Base-by-base conservation (phyloP, 2,888 invertebrate species). In the Pandemis heparana region DNA sequence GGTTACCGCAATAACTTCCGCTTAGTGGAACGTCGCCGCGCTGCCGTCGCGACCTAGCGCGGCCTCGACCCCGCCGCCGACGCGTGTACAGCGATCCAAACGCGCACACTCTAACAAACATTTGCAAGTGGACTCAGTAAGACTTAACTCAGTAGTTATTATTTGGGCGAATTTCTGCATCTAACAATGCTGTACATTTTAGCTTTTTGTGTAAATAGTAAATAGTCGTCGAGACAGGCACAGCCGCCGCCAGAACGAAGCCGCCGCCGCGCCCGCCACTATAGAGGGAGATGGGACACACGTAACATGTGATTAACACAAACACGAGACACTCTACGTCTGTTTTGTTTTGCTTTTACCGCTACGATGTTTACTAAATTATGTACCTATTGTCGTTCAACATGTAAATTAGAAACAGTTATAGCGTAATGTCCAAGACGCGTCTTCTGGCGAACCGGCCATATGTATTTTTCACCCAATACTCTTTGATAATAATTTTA, bases 391-490 rank as follows among this genome's bases (percentile, higher is more conserved):
- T 83, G 82, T 84, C 85, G 86, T 87, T 83, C 86, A 87, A 84
- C 85, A 81, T 89, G 88, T 88, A 87, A 84, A 89, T 87, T 87
- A 87, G 85, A 88, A 83, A 68, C 63, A 69, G 77, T 85, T 81
- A 85, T 85, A 84, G 82, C 87, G 87, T 83, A 82, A 83, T 82
- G 83, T 83, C 86, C 82, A 80, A 84, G 85, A 89, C 87, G 87
- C 88, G 90, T 88, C 85, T 81, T 84, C 84, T 83, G 88, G 87
- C 90, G 83, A 86, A 87, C 83, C 87, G 88, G 90, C 89, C 89
- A 89, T 87, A 92, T 92, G 94, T 94, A 94, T 92, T 94, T 94
- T 94, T 94, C 94, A 94, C 94, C 94, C 94, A 94, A 94, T 93
- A 93, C 94, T 94, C 94, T 92, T 84, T 87, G 85, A 82, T 82